phyloP scores from a whole-genome alignment of 2,888 invertebrate genomes.

The Drosophila phalerata region DNA sequence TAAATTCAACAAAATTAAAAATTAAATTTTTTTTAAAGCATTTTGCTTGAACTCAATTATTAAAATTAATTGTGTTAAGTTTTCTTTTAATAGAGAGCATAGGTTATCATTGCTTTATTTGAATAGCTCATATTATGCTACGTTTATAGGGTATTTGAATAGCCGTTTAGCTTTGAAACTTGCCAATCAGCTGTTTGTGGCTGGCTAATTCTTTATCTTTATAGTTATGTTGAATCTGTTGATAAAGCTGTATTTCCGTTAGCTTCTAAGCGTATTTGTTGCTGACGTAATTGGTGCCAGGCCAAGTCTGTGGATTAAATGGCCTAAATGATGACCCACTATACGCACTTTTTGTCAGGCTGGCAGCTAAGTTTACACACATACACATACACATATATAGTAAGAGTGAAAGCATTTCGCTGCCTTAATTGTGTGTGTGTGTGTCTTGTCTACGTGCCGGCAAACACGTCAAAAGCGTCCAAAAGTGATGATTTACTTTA shows the following conservation, averaged over 20 bases:
- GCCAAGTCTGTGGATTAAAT: conserved; percentile 2
- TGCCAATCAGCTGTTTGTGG: too few relatives aligned
- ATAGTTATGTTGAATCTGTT: too few relatives aligned
- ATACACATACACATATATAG: conserved; percentile 34
- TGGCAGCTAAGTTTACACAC: conserved; percentile 16
- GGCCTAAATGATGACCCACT: conserved; percentile 52
- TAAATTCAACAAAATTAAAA: too few relatives aligned
- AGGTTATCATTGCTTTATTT: too few relatives aligned
- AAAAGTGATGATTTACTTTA: conserved; percentile 24
- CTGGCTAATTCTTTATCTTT: too few relatives aligned
- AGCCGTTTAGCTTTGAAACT: too few relatives aligned
- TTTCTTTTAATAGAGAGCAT: too few relatives aligned
- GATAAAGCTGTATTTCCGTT: neutral
- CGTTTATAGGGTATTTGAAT: too few relatives aligned
- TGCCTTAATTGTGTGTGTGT: conserved; percentile 32
- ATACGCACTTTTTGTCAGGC: conserved; percentile 41
- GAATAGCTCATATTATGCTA: too few relatives aligned
- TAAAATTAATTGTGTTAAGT: too few relatives aligned
- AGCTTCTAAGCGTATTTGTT: neutral
- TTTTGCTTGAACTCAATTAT: too few relatives aligned
- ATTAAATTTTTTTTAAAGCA: too few relatives aligned
- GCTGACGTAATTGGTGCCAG: conserved; percentile 48
- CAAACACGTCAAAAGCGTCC: conserved; percentile 66
- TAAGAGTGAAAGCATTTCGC: conserved; percentile 79
- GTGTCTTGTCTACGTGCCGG: conserved; percentile 70